Conservation (phyloP, 2,888 invertebrate genomes). For the Philaethria dido region DNA sequence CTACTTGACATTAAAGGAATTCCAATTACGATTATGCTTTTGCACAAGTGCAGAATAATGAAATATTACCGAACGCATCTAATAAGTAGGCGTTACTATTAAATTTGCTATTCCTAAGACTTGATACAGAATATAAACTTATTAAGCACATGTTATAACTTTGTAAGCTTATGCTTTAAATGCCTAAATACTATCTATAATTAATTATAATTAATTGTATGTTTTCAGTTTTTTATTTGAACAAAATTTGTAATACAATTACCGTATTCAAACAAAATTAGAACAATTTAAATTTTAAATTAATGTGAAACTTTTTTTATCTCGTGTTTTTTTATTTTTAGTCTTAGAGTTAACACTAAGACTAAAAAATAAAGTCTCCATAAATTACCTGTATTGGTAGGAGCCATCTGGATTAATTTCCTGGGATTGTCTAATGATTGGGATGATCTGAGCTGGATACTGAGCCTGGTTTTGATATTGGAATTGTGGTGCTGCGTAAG, state of each 20-base stretch:
- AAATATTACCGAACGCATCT: background rate
- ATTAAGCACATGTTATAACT: background rate
- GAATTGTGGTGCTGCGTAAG: conserved; percentile 64
- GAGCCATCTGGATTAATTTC: conserved; percentile 83
- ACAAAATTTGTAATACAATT: too few species aligned
- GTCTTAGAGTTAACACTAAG: too few species aligned
- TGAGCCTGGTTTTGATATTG: conserved; percentile 61
- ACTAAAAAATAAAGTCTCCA: background rate
- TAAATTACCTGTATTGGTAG: conserved; percentile 84
- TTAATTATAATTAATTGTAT: too few species aligned
- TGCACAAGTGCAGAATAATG: background rate
- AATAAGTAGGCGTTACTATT: conserved; percentile 7
- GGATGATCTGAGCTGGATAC: conserved; percentile 71
- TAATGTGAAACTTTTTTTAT: too few species aligned
- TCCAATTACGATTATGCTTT: conserved; percentile 49
- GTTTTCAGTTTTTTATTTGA: too few species aligned
- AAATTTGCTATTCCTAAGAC: background rate
- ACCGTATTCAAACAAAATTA: too few species aligned
- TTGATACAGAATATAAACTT: background rate
- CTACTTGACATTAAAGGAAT: conserved; percentile 58
- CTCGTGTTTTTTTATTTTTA: too few species aligned
- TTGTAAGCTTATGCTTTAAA: too few species aligned
- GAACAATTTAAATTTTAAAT: too few species aligned
- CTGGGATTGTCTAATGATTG: conserved; percentile 84
- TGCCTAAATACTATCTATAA: too few species aligned